Base-by-base conservation (phyloP, 2,113 vertebrate species). In the Gnathochromis pfefferi region DNA sequence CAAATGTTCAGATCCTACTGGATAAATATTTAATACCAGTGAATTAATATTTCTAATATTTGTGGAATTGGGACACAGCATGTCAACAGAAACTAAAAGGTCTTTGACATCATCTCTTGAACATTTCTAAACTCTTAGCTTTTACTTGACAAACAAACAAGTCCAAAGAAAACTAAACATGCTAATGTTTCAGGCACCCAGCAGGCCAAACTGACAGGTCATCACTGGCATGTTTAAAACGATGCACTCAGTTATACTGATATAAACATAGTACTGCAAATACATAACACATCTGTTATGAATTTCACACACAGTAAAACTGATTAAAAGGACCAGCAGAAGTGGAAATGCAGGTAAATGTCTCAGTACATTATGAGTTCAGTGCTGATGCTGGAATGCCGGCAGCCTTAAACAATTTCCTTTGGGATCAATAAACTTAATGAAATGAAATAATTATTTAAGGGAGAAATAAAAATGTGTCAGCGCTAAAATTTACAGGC, bases 151-250 rank as follows among this genome's bases (percentile, higher is more conserved):
- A 49, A 19, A 35, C 16, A 26, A 83, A 57, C 16, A 26, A 81
- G 81, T 85, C 40, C 80, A 58, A 83, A 81, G 53, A 75, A 58
- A 57, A 45, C 19, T 82, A 81, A 65, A 82, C 80, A 86, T 86
- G 80, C 85, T 49, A 21, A 80, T 65, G 28, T 42, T 75, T 40
- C 45, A 54, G 45, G 1, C 47, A 58, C 40, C 7, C 12, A 31
- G n/a, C 49, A 70, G 33, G 13, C n/a, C 70, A 83, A 40, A 60
- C n/a, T 28, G 17, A 51, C 5, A 80, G 31, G 31, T 80, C 49
- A 38, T 51, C 13, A 78, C 17, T 31, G 0, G 73, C 45, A 51
- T 78, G 26, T 78, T 51, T 33, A 78, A 78, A 51, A 78, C 33
- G 10, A 78, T 5, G 23, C 73, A 49, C 35, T 57, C 47, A 63